phyloP scores from a whole-genome alignment of 2,113 vertebrate genomes.

The Dipodomys stephensi region DNA sequence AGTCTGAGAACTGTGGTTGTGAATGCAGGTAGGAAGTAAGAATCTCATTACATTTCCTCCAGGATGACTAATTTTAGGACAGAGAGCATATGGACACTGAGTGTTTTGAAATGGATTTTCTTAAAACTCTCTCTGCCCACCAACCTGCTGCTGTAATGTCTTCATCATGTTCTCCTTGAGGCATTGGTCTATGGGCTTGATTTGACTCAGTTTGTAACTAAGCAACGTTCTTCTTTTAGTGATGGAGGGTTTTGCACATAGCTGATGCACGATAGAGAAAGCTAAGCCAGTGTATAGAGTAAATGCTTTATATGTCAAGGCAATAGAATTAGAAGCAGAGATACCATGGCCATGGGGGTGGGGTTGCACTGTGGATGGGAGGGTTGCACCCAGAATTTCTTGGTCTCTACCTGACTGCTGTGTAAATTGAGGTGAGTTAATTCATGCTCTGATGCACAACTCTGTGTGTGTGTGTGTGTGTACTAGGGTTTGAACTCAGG shows the following conservation, averaged over 20 bases:
- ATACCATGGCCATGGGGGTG: background rate
- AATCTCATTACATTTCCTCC: background rate
- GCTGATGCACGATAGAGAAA: conserved; percentile 4
- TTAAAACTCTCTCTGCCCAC: background rate
- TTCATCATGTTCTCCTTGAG: background rate
- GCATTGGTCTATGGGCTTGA: background rate
- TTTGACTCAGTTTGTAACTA: conserved; percentile 1
- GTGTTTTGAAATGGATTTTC: conserved; percentile 31
- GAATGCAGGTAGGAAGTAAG: background rate
- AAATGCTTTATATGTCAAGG: background rate
- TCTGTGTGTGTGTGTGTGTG: background rate
- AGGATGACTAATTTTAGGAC: conserved; percentile 4
- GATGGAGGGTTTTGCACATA: background rate
- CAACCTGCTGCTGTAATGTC: background rate
- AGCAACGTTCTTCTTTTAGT: conserved; percentile 43
- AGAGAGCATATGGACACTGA: background rate
- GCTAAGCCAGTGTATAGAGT: background rate
- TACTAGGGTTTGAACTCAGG: no score
- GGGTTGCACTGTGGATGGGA: rapidly evolving
- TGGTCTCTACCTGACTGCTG: background rate
- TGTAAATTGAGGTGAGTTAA: background rate
- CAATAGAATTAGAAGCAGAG: background rate
- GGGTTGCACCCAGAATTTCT: background rate
- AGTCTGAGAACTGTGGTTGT: background rate
- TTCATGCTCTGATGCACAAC: background rate